Evolutionary conservation across 2,113 vertebrate species (phyloP), one percentile per base, ranked within the genome.

Genomic region (Tor tambroides): DNA sequence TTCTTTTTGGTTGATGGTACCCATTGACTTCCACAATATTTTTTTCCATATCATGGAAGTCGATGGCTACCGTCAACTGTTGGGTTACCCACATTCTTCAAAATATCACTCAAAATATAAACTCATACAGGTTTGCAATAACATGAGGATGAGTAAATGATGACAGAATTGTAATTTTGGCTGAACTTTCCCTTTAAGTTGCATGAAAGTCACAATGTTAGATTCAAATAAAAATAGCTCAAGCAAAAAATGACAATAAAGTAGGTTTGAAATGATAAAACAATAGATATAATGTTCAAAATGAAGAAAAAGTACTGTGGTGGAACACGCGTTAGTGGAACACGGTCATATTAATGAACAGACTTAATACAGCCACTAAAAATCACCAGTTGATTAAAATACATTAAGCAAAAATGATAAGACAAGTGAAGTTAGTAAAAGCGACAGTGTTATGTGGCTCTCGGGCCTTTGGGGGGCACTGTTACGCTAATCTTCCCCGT

Each of bases 401-500:
- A 10, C 17, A 19, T 19, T 9, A 4, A 38, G 8, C 32, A 21
- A 71, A 71, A 38, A 5, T 10, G 30, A 35, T 21, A 21, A 35
- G 67, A 72, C 4, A 23, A 23, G 35, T 23, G 3, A 9, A 23
- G 32, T 23, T 11, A 23, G 7, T 23, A 5, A 21, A 17, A 19
- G 7, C 15, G 54, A n/a, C 54, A 38, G 54, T 65, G 79, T 10
- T 12, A 17, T 41, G 7, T 2, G 15, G 7, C 7, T 28, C 4
- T 35, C 1, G 9, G 7, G 56, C 59, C 79, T 81, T 65, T 28
- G 6, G 79, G 79, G 12, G 79, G 79, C 79, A 81, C 23, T 81
- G 23, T 65, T 43, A 63, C 14, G 1, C 79, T 63, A 81, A 43
- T 43, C 79, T 80, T 80, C 54, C n/a, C 54, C 46, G 38, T 75